Evolutionary conservation across 2,113 vertebrate genomes (phyloP).

Genomic region (Rhinoderma darwinii): DNA sequence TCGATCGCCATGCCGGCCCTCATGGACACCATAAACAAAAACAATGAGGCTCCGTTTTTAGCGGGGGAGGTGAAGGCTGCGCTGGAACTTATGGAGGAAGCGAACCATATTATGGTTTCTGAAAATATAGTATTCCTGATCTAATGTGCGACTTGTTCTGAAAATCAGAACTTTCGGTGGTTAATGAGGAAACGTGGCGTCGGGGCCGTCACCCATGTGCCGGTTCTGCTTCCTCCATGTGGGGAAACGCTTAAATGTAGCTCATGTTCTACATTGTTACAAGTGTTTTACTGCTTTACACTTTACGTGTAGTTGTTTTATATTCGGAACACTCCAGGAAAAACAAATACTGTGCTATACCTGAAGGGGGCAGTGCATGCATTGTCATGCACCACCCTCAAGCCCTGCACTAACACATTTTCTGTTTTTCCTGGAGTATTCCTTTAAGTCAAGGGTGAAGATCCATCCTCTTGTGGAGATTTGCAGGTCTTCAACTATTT

Average conservation of each 20-base stretch:
- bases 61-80: conserved; percentile 79
- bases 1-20: conserved; percentile 82
- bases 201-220: not conserved
- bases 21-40: conserved; percentile 82
- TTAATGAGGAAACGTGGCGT: not conserved
- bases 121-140: conserved; percentile 96
- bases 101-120: conserved; percentile 97
- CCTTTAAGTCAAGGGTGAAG: not conserved
- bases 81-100: conserved; percentile 88
- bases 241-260: not conserved
- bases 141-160: conserved; percentile 67
- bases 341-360: not conserved
- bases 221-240: not conserved
- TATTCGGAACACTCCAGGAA: not conserved
- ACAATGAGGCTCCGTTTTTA: conserved; percentile 74
- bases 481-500: too few species aligned
- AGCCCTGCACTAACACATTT: too few species aligned
- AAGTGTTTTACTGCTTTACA: not conserved
- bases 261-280: not conserved
- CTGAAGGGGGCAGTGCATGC: not conserved
- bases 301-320: not conserved
- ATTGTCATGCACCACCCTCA: too few species aligned
- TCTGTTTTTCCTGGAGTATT: not conserved
- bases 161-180: not conserved
- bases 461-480: not conserved